Conservation (phyloP, 2,888 invertebrate species). For the Cryptophagus acutangulus region DNA sequence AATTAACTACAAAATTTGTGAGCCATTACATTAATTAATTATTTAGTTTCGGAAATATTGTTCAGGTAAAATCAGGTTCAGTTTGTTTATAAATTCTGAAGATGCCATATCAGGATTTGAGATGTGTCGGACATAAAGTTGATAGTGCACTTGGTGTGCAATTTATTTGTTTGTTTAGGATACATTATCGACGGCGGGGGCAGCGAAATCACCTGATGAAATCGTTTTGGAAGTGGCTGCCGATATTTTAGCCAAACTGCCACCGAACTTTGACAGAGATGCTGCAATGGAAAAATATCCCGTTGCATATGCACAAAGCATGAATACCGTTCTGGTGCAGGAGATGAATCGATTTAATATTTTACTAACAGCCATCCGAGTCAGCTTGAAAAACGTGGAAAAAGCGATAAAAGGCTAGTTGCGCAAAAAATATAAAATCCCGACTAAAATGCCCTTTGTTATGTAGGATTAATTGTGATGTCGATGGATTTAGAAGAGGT, state of each 20-base stretch:
- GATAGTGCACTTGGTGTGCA: too few relatives aligned
- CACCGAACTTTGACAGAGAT: conserved; percentile 64
- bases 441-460: too few relatives aligned
- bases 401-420: conserved; percentile 80
- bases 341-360: conserved; percentile 78
- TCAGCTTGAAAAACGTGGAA: conserved; percentile 70
- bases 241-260: conserved; percentile 74
- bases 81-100: too few relatives aligned
- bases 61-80: too few relatives aligned
- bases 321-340: conserved; percentile 90
- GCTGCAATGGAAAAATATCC: conserved; percentile 66
- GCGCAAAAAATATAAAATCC: not conserved
- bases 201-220: conserved; percentile 69
- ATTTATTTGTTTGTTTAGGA: too few relatives aligned
- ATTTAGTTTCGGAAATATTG: too few relatives aligned
- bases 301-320: conserved; percentile 76
- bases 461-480: conserved; percentile 81
- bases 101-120: too few relatives aligned
- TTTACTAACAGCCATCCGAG: conserved; percentile 67
- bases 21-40: too few relatives aligned
- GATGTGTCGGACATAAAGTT: too few relatives aligned
- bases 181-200: conserved; percentile 56
- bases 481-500: conserved; percentile 82
- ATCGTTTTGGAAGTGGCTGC: conserved; percentile 72
- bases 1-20: too few relatives aligned